Evolutionary conservation across 2,797 vertebrate genomes (phyloP).

Genomic region (Liparis tanakae): DNA sequence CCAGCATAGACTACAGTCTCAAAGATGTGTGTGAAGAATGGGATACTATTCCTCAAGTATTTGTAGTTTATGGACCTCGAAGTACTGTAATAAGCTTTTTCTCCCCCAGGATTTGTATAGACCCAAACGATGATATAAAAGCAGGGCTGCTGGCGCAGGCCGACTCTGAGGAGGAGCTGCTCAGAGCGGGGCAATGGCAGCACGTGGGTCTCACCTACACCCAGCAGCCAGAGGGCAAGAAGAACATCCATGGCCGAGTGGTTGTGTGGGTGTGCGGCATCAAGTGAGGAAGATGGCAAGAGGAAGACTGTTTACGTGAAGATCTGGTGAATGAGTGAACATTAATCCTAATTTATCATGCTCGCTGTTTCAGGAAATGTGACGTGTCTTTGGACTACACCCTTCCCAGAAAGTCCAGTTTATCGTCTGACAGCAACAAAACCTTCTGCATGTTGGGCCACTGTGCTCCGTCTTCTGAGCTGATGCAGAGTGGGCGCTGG

Average conservation of each 20-base stretch:
- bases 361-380: constrained; percentile 83
- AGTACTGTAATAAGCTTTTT: constrained; percentile 15
- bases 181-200: constrained; percentile 89
- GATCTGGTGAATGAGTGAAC: not conserved
- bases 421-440: constrained; percentile 96
- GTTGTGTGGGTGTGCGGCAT: constrained; percentile 93
- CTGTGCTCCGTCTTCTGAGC: constrained; percentile 82
- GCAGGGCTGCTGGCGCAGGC: constrained; percentile 91
- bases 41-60: constrained; percentile 6
- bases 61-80: constrained; percentile 12
- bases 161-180: constrained; percentile 87
- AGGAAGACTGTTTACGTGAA: not conserved
- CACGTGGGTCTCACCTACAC: constrained; percentile 92
- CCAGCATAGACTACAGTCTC: constrained; percentile 3
- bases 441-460: constrained; percentile 97
- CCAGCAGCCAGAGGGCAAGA: constrained; percentile 94
- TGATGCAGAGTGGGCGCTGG: constrained; percentile 83
- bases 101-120: constrained; percentile 88
- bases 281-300: constrained; percentile 82
- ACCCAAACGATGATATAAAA: constrained; percentile 94
- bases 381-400: constrained; percentile 93
- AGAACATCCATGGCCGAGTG: constrained; percentile 88
- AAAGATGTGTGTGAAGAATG: constrained; percentile 8
- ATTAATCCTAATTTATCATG: not conserved
- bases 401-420: constrained; percentile 92